Conservation (phyloP, 2,888 invertebrate genomes). For the Aporophyla lueneburgensis region DNA sequence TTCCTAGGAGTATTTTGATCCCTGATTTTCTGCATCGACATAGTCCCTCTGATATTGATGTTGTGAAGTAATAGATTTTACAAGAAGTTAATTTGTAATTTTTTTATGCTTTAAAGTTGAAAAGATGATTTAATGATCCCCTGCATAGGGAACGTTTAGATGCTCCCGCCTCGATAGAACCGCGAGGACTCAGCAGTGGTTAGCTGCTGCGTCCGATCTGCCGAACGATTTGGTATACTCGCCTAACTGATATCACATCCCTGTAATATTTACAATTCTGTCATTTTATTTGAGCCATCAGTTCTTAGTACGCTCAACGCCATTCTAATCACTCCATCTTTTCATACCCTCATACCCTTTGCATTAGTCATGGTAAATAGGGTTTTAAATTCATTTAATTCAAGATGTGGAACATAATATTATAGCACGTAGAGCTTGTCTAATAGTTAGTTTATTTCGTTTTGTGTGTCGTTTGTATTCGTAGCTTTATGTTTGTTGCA, state of each 20-base stretch:
- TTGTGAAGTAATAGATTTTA: slow-evolving; percentile 87
- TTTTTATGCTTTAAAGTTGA: slow-evolving; percentile 80
- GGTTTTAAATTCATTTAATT: slow-evolving; percentile 76
- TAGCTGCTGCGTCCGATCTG: slow-evolving; percentile 83
- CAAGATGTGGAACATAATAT: slow-evolving; percentile 69
- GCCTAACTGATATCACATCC: slow-evolving; percentile 77
- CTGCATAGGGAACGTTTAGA: slow-evolving; percentile 87
- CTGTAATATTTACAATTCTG: slow-evolving; percentile 69
- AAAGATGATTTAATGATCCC: slow-evolving; percentile 79
- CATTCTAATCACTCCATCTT: slow-evolving; percentile 75
- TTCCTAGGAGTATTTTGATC: slow-evolving; percentile 86
- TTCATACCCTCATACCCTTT: slow-evolving; percentile 76
- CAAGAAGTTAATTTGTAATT: slow-evolving; percentile 80
- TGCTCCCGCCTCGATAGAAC: slow-evolving; percentile 87
- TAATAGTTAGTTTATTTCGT: slow-evolving; percentile 77
- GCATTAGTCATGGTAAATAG: slow-evolving; percentile 75
- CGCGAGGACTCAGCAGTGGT: slow-evolving; percentile 84
- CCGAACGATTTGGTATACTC: slow-evolving; percentile 83
- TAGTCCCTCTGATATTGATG: slow-evolving; percentile 89
- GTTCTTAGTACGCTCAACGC: slow-evolving; percentile 77
- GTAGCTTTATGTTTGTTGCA: slow-evolving; percentile 81
- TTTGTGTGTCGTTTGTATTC: slow-evolving; percentile 75
- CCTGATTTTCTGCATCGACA: slow-evolving; percentile 88
- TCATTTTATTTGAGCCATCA: slow-evolving; percentile 62
- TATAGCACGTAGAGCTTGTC: slow-evolving; percentile 82